Base-by-base conservation (phyloP, 2,113 vertebrate genomes). In the Hyperopisus bebe region DNA sequence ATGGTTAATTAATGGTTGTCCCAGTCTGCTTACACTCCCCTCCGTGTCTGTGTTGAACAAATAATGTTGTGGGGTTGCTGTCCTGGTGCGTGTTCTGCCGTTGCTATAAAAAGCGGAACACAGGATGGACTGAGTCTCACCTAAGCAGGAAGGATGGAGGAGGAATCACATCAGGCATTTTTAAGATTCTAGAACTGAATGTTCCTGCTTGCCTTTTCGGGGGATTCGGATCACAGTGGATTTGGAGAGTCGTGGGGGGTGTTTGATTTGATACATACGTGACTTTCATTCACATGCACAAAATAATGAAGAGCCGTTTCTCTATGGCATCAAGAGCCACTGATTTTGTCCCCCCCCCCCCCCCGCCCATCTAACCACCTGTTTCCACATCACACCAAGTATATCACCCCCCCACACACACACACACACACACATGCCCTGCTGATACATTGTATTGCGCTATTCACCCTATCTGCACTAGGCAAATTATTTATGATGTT, bases 111-210 rank as follows among this genome's bases (percentile, higher is more conserved):
- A 86, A 48, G 24, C 46, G 27, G 44, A 24, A 86, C 11, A 24
- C 46, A 31, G 46, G 47, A 50, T 86, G 19, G 83, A 86, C 44
- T 50, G 44, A 50, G 47, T 46, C n/a, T 42, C 47, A 50, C 83
- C 83, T 47, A 86, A 46, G 83, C 83, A 50, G 83, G 83, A 44
- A 86, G 24, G 47, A 48, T 27, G 83, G 83, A 90, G 87, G 42
- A 6, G 58, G n/a, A 70, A 39, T 50, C 44, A 31, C 44, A 47
- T 48, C 9, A 50, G 47, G 46, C 47, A 13, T 27, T 48, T 17
- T 86, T 15, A 50, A 50, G 83, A 21, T 50, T 50, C 84, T 87
- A 89, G 90, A 58, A 74, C 42, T 70, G 35, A 91, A 70, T 92
- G 90, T 90, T 7, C 27, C 35, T 19, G 89, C 89, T 50, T 50